Evolutionary conservation across 2,797 vertebrate genomes (phyloP).

Genomic region (Micromesistius poutassou): DNA sequence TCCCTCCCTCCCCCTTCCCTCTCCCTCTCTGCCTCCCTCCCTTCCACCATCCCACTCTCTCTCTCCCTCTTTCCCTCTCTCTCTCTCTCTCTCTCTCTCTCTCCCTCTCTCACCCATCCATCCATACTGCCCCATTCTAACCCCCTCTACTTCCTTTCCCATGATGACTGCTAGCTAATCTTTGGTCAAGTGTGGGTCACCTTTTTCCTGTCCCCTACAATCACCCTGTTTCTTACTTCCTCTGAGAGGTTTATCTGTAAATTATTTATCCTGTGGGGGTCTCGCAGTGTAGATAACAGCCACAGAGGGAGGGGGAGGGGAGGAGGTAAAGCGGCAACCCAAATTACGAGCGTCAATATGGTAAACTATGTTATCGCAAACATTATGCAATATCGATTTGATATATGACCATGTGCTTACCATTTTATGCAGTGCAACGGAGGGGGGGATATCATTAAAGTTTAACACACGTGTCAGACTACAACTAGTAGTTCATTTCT

Average conservation of each 20-base stretch:
- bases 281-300: slow-evolving; percentile 25
- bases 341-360: no score
- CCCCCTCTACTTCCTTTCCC: slow-evolving; percentile 28
- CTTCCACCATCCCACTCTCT: slow-evolving; percentile 8
- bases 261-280: slow-evolving; percentile 11
- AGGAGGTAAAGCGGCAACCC: no score
- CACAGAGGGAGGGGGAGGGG: no score
- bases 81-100: neutral
- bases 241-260: neutral
- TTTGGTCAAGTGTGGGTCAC: slow-evolving; percentile 12
- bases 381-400: no score
- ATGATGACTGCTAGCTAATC: slow-evolving; percentile 39
- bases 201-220: slow-evolving; percentile 23
- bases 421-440: no score
- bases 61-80: slow-evolving; percentile 1
- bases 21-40: neutral
- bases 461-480: no score
- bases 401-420: no score
- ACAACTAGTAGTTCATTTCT: no score
- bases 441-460: no score
- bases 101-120: slow-evolving; percentile 18
- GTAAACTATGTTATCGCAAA: no score
- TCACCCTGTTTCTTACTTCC: slow-evolving; percentile 7
- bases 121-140: slow-evolving; percentile 32
- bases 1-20: slow-evolving; percentile 13